Conservation (phyloP, 2,888 invertebrate species). For the Drosophila anceps region DNA sequence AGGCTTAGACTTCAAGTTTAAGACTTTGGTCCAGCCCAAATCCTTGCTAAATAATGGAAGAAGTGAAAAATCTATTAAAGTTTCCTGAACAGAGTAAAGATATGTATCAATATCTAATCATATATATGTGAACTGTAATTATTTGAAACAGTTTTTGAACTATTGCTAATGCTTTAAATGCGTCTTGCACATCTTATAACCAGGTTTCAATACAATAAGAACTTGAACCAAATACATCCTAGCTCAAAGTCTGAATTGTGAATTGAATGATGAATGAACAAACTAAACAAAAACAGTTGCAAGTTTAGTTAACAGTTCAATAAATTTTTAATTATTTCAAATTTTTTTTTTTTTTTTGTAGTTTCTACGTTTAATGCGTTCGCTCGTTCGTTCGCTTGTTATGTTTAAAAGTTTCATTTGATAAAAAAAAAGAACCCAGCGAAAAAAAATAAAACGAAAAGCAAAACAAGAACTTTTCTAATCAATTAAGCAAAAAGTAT, state of each 20-base stretch:
- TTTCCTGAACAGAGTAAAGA: neutral
- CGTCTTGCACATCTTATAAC: constrained; percentile 15
- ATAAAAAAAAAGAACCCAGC: neutral
- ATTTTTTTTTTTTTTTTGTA: constrained; percentile 37
- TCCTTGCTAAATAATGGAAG: too few relatives aligned
- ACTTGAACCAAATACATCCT: neutral
- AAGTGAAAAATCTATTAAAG: neutral
- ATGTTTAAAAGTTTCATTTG: constrained; percentile 25
- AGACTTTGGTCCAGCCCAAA: too few relatives aligned
- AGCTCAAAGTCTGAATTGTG: neutral
- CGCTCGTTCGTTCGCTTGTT: constrained; percentile 29
- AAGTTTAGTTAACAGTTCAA: constrained; percentile 10
- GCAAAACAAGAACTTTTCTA: neutral
- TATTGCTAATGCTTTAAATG: constrained; percentile 42
- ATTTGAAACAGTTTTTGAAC: neutral
- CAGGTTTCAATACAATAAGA: neutral
- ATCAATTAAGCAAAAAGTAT: neutral
- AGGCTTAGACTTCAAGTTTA: too few relatives aligned
- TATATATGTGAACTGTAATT: neutral
- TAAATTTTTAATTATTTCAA: constrained; percentile 22
- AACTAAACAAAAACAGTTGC: neutral
- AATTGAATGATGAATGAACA: constrained; percentile 4
- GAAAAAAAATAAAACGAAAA: neutral
- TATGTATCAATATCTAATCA: neutral
- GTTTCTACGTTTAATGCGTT: constrained; percentile 49